Evolutionary conservation across 2,888 invertebrate genomes (phyloP), one percentile per base, ranked within the genome.

Genomic region (Phasia obesa): DNA sequence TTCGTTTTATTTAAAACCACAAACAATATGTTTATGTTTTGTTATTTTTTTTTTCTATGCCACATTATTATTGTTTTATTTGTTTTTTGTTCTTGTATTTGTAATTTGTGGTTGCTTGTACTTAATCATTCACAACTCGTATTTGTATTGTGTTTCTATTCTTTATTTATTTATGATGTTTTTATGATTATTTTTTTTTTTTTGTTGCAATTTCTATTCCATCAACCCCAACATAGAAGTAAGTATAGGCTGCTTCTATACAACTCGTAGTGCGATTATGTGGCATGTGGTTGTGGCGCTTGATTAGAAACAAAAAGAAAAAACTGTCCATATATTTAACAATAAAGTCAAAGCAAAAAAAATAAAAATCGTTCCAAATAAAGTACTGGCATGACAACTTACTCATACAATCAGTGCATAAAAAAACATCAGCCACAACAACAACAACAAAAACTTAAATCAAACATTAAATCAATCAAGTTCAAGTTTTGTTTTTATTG

Each of bases 41-140:
- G n/a, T 23, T 38, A 15, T 23, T 65, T 31, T 42, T 42, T 0
- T 25, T 44, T 51, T 79, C 51, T 59, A 51, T 67, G 60, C 67
- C 73, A 73, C 57, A 73, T 78, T 55, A 64, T 57, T 64, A 31
- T 23, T 35, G 17, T 62, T 53, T 42, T 71, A 25, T 73, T 65
- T 25, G 23, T 65, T 49, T 13, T 38, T 13, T n/a, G 35, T 27
- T 65, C 57, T 65, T 74, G 59, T n/a, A 60, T 71, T 70, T 76
- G 59, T 64, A 71, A 70, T 75, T 79, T 83, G 83, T 57, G 83
- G 79, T 83, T 83, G 35, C 59, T 55, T 76, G 71, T 79, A 83
- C 79, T 83, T 79, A 79, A 76, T 83, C 83, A 83, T 83, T 83
- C 71, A 67, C 71, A 83, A 79, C 62, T 83, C 71, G 75, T 83